Evolutionary conservation across 2,888 invertebrate genomes (phyloP).

Genomic region (Amblyteles armatorius): DNA sequence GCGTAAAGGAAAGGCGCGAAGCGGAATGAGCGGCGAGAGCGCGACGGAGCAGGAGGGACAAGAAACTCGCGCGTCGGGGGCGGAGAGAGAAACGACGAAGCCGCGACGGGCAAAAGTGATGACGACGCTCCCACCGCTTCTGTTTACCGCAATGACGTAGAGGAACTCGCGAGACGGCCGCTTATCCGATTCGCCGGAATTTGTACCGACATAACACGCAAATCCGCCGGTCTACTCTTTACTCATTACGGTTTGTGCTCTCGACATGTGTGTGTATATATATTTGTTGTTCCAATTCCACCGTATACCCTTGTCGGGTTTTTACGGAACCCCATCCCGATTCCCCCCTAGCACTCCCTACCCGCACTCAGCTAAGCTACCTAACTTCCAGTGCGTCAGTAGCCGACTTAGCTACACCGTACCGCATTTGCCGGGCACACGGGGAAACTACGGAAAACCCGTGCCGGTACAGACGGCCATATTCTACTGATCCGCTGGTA

Average conservation of each 20-base stretch:
- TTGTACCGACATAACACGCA: constrained; percentile 17
- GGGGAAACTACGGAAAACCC: no score
- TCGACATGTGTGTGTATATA: not conserved
- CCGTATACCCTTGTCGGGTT: no score
- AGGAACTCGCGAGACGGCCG: not conserved
- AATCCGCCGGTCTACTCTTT: not conserved
- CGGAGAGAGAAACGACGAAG: constrained; percentile 26
- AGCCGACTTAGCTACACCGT: no score
- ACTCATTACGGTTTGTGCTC: not conserved
- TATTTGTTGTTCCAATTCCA: no score
- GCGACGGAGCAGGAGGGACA: not conserved
- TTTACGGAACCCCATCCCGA: no score
- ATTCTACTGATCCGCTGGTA: no score
- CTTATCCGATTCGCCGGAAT: constrained; percentile 31
- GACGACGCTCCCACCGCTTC: constrained; percentile 10
- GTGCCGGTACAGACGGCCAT: no score
- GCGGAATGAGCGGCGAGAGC: not conserved
- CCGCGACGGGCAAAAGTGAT: constrained; percentile 17
- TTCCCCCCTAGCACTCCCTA: no score
- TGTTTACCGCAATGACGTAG: constrained; percentile 39
- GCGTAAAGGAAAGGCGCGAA: constrained; percentile 5
- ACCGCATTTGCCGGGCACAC: no score
- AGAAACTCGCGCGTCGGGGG: not conserved
- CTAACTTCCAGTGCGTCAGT: no score
- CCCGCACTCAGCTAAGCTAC: no score